Percentiles rank a stretch among this genome's conserved stretches.
Conservation (phyloP, 2,113 vertebrate genomes). For the Todiramphus saurophagus region DNA sequence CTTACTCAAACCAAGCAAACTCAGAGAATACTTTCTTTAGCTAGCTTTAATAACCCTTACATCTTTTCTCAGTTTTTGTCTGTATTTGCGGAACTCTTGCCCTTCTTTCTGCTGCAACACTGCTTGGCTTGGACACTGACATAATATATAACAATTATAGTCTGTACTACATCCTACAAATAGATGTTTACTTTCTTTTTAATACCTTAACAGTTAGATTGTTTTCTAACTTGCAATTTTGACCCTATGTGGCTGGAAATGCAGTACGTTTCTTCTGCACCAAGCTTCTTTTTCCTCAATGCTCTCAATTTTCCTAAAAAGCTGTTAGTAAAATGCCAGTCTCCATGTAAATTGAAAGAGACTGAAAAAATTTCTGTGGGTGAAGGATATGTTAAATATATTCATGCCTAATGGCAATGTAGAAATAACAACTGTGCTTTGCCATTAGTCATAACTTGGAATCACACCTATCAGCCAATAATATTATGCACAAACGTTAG, state of each 20-base stretch:
- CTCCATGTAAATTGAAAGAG: neutral
- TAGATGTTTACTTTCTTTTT: neutral
- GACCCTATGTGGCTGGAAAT: neutral
- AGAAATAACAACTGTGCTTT: neutral
- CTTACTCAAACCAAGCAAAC: neutral
- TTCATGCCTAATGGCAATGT: neutral
- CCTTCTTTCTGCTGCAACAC: neutral
- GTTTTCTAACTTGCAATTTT: conserved; percentile 7
- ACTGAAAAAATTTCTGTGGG: neutral
- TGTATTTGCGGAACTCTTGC: neutral
- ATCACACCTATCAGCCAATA: neutral
- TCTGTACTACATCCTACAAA: neutral
- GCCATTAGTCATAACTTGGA: neutral
- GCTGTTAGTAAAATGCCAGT: neutral
- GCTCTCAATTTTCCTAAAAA: conserved; percentile 36
- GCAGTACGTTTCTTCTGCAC: neutral
- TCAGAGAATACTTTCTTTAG: neutral
- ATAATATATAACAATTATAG: neutral
- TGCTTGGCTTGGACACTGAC: neutral
- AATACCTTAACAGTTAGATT: conserved; percentile 4
- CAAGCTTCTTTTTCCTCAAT: neutral
- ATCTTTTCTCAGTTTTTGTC: neutral
- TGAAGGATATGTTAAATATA: neutral
- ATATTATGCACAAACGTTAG: neutral
- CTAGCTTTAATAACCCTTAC: neutral